Evolutionary conservation across 2,888 invertebrate species (phyloP).

Genomic region (Eugnorisma glareosa): DNA sequence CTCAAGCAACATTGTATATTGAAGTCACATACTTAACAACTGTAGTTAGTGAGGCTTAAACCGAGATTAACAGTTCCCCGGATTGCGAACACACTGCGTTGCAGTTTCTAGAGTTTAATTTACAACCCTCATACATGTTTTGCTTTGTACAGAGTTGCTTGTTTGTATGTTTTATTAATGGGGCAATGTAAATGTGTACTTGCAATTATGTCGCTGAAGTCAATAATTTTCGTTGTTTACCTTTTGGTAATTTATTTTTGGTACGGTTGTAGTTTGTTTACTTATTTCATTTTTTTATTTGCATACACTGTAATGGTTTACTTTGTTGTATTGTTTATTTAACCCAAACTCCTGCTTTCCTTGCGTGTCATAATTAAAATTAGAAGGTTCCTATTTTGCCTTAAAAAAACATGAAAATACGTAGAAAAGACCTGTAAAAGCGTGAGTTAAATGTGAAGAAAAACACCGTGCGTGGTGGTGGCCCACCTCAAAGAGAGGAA

Average conservation of each 20-base stretch:
- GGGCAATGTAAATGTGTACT: slow-evolving; percentile 42
- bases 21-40: slow-evolving; percentile 65
- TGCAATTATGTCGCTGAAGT: slow-evolving; percentile 27
- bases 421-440: too few relatives aligned
- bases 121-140: slow-evolving; percentile 67
- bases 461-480: not conserved
- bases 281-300: not conserved
- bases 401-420: not conserved
- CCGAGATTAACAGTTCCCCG: slow-evolving; percentile 70
- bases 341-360: not conserved
- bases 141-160: slow-evolving; percentile 43
- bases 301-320: accelerated
- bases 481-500: not conserved
- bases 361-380: not conserved
- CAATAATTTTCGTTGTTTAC: slow-evolving; percentile 35
- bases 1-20: slow-evolving; percentile 58
- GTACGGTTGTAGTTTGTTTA: not conserved
- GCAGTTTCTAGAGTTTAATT: slow-evolving; percentile 70
- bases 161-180: slow-evolving; percentile 45
- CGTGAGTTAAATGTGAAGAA: not conserved
- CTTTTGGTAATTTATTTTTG: slow-evolving; percentile 33
- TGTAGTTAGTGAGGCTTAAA: slow-evolving; percentile 67
- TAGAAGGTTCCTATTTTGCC: not conserved
- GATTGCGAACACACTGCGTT: slow-evolving; percentile 68
- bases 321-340: not conserved